Evolutionary conservation across 2,113 vertebrate species (phyloP), one percentile per base, ranked within the genome.

Genomic region (Gasterosteus nipponicus): DNA sequence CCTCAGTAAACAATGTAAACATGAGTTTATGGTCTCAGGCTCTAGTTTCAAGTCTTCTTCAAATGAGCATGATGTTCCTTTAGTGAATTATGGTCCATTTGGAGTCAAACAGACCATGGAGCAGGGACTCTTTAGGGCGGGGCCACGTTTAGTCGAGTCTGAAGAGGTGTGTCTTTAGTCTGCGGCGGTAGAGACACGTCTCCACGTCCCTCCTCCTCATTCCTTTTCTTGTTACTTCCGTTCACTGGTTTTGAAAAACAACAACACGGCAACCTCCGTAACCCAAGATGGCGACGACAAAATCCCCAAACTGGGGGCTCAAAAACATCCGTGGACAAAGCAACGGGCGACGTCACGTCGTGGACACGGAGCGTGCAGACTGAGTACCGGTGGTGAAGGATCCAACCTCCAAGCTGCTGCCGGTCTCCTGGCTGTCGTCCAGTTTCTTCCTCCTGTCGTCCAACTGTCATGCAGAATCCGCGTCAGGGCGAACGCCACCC

Each of bases 381-480:
- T 26, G 22, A 26, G 22, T 26, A 26, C 22, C 22, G 22, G 22
- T 26, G 11, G 51, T 54, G 51, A 56, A 12, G 14, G 18, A 29
- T 56, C 14, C 60, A 26, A 42, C 60, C 60, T 62, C 14, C 39
- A 42, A 26, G n/a, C 15, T 44, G 60, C 60, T 60, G 61, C 41
- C 42, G 1, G 31, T 26, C 67, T 78, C 68, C 67, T 46, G 58
- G 29, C 69, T 62, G 69, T 78, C 73, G 2, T 63, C 69, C 62
- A 2, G 72, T 74, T 62, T 77, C 69, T 75, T 82, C 59, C 77
- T 79, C 71, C 69, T 78, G 67, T 86, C 62, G 73, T 26, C 83
- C 75, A 46, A 61, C 69, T 86, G 86, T 92, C 89, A 89, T 35
- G 66, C 73, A 67, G 66, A 35, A 83, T 90, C 77, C 69, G 65